Evolutionary conservation across 2,113 vertebrate genomes (phyloP).

Genomic region (Ictidomys tridecemlineatus): DNA sequence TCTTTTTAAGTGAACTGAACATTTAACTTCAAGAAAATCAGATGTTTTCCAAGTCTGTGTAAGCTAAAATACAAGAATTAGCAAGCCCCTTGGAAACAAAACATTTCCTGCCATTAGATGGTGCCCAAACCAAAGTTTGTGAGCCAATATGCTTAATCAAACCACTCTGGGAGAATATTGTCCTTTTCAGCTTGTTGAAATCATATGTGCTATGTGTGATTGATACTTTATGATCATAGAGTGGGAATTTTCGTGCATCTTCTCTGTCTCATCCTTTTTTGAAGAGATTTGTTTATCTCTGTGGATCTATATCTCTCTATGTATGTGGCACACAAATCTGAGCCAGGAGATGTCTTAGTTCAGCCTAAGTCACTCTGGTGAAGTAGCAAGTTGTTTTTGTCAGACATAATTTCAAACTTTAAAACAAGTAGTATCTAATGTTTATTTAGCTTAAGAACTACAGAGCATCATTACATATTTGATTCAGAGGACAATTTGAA

Average conservation of each 20-base stretch:
- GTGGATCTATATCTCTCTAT: background rate
- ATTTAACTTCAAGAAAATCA: conserved; percentile 32
- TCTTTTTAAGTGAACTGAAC: conserved; percentile 32
- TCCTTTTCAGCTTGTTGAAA: background rate
- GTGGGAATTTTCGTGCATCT: background rate
- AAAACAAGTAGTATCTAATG: background rate
- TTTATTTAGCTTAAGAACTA: background rate
- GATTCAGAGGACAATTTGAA: background rate
- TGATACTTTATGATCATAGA: background rate
- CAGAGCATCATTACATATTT: background rate
- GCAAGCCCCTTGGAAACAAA: background rate
- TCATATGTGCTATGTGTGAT: background rate
- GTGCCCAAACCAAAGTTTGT: conserved; percentile 68
- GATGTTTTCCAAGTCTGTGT: background rate
- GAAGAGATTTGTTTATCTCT: background rate
- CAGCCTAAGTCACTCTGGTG: background rate
- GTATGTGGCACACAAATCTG: background rate
- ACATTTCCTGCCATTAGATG: conserved; percentile 72
- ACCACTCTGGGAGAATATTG: background rate
- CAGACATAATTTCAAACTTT: background rate
- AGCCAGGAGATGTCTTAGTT: conserved; percentile 3
- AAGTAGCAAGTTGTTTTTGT: background rate
- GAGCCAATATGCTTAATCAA: background rate
- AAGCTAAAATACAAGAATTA: conserved; percentile 11
- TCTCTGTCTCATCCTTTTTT: background rate